Evolutionary conservation across 2,797 vertebrate species (phyloP).

Genomic region (Rhinogobio ventralis): DNA sequence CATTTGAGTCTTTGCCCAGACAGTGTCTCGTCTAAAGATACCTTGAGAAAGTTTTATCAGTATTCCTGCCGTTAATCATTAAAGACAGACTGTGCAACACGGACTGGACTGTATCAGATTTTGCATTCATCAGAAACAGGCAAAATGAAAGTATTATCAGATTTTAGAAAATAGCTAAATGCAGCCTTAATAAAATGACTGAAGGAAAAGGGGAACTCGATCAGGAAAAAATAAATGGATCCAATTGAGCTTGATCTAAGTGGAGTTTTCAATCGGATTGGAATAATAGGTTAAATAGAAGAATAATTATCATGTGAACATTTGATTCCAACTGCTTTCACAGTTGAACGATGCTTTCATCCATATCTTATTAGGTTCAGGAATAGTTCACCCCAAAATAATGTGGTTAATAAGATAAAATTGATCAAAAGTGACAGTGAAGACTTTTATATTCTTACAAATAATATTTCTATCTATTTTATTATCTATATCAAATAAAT

Average conservation of each 20-base stretch:
- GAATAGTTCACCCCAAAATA: too few relatives aligned
- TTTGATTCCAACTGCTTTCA: too few relatives aligned
- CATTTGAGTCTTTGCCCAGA: conserved; percentile 25
- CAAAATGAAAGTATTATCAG: neutral
- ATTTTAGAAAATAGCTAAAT: neutral
- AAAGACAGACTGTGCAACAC: neutral
- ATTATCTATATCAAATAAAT: too few relatives aligned
- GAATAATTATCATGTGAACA: too few relatives aligned
- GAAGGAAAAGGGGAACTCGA: neutral
- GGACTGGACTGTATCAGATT: neutral
- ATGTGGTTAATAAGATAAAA: too few relatives aligned
- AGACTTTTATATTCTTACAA: too few relatives aligned
- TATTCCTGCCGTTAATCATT: conserved; percentile 33
- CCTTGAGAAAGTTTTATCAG: conserved; percentile 36
- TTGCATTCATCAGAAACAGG: neutral
- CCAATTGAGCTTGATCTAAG: neutral
- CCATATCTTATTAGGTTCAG: too few relatives aligned
- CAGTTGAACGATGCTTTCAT: too few relatives aligned
- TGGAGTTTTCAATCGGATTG: neutral
- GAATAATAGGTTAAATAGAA: too few relatives aligned
- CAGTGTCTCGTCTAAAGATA: conserved; percentile 35
- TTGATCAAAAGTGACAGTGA: too few relatives aligned
- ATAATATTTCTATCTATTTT: too few relatives aligned
- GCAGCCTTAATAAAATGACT: neutral
- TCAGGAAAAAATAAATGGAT: neutral